Percentiles rank a stretch among this genome's conserved stretches.
These are phyloP conservation scores for Blera fallax DNA, from an alignment of 2,888 invertebrate genomes.

Conservation along the genomic window DNA sequence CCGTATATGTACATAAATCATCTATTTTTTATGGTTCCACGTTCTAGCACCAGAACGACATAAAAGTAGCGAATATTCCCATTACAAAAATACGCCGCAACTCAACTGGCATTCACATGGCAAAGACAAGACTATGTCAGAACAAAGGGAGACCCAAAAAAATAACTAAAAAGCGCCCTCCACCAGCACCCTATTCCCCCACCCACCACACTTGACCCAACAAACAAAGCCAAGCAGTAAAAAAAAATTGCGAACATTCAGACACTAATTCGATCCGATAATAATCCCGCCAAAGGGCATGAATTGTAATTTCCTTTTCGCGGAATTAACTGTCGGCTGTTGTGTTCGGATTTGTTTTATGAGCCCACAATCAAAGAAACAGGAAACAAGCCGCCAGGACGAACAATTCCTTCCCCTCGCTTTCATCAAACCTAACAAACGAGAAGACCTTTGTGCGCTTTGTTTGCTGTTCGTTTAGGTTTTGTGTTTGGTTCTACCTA, in stretches of 20 bases:
- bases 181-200: background rate
- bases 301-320: conserved; percentile 82
- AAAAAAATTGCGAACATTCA: conserved; percentile 73
- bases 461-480: conserved; percentile 56
- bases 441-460: conserved; percentile 54
- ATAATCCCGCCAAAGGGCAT: conserved; percentile 81
- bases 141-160: background rate
- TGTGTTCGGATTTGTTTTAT: conserved; percentile 71
- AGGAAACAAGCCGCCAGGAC: conserved; percentile 66
- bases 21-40: background rate
- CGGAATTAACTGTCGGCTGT: conserved; percentile 80
- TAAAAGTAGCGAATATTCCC: background rate
- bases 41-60: background rate
- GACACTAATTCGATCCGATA: conserved; percentile 81
- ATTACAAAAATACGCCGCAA: background rate
- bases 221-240: conserved; percentile 17
- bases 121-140: background rate
- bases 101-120: background rate
- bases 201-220: conserved; percentile 36
- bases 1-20: background rate
- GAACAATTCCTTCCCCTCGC: conserved; percentile 29
- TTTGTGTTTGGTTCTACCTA: conserved; percentile 37
- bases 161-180: background rate
- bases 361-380: conserved; percentile 70
- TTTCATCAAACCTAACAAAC: background rate